Percentiles rank a stretch among this genome's conserved stretches.
Evolutionary conservation across 2,888 invertebrate genomes (phyloP).

Genomic region (Exephanes ischioxanthus): DNA sequence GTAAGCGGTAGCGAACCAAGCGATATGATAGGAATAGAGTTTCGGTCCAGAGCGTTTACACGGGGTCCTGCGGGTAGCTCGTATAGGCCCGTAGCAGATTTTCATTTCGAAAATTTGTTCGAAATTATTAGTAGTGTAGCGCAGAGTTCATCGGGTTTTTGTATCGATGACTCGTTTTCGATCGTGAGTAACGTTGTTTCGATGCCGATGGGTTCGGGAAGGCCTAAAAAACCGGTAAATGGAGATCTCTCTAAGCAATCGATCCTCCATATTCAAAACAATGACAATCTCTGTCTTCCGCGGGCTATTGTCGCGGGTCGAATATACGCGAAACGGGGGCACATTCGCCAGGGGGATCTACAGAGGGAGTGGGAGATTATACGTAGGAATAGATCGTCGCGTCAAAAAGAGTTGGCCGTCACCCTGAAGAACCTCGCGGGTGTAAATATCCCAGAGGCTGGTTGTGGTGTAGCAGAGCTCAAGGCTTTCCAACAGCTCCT

Average conservation of each 20-base stretch:
- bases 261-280: not conserved
- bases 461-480: not conserved
- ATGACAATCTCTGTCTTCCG: not conserved
- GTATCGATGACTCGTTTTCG: not conserved
- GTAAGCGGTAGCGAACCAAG: not conserved
- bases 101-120: not conserved
- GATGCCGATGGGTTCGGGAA: not conserved
- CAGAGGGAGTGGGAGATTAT: not conserved
- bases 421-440: not conserved
- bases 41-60: not conserved
- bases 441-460: not conserved
- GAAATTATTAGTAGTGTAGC: not conserved
- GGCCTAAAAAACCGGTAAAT: not conserved
- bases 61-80: not conserved
- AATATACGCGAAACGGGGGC: not conserved
- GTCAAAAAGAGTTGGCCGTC: not conserved
- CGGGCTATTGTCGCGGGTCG: not conserved
- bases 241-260: not conserved
- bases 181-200: not conserved
- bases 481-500: not conserved
- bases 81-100: not conserved
- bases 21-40: not conserved
- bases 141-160: not conserved
- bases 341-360: not conserved
- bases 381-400: no score